Evolutionary conservation across 2,888 invertebrate genomes (phyloP).

Genomic region (Gari tellinella): DNA sequence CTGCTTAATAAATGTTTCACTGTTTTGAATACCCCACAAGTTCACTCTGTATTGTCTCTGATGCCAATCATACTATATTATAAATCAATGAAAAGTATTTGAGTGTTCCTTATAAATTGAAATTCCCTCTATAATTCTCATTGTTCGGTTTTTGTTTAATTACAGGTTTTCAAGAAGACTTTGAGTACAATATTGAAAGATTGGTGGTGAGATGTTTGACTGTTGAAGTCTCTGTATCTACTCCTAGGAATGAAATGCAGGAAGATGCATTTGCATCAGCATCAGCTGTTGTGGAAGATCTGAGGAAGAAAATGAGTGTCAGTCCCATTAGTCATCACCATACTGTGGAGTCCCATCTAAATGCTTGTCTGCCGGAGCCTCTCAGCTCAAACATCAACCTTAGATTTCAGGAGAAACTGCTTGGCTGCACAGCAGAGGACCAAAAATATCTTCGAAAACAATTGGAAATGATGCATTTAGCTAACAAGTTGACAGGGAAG

Average conservation of each 20-base stretch:
- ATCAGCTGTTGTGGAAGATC: conserved; percentile 76
- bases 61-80: too few species aligned
- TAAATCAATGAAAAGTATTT: too few species aligned
- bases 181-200: conserved; percentile 82
- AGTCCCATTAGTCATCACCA: conserved; percentile 68
- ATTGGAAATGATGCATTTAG: conserved; percentile 57
- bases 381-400: conserved; percentile 81
- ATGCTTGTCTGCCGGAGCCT: conserved; percentile 84
- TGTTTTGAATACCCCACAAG: too few species aligned
- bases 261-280: conserved; percentile 81
- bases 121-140: too few species aligned
- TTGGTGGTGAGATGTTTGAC: conserved; percentile 83
- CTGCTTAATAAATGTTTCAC: too few species aligned
- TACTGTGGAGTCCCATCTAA: conserved; percentile 79
- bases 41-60: too few species aligned
- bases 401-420: conserved; percentile 82
- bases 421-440: conserved; percentile 85
- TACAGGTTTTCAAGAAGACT: conserved; percentile 84
- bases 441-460: conserved; percentile 82
- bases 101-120: too few species aligned
- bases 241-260: conserved; percentile 83
- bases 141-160: too few species aligned
- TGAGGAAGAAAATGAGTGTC: conserved; percentile 70
- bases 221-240: conserved; percentile 82
- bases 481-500: too few species aligned